phyloP scores from a whole-genome alignment of 2,888 invertebrate species.

The Tetanocera ferruginea region DNA sequence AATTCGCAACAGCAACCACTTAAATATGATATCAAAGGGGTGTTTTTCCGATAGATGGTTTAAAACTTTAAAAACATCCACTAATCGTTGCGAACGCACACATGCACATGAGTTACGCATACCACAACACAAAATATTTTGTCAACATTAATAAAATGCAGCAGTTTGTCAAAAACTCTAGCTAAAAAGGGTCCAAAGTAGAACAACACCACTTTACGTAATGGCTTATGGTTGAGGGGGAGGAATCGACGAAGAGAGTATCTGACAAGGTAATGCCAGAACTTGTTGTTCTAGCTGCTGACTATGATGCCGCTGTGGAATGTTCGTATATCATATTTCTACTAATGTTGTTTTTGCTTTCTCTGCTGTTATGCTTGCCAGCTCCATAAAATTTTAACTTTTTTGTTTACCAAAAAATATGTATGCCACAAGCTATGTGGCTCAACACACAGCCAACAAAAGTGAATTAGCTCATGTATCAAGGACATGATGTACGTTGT shows the following conservation, averaged over 20 bases:
- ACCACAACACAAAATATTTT: not conserved
- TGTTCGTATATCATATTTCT: not conserved
- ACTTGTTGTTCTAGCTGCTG: slow-evolving; percentile 6
- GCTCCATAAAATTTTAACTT: not conserved
- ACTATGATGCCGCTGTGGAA: not conserved
- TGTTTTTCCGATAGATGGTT: too few species aligned
- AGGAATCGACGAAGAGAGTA: too few species aligned
- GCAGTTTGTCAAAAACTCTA: not conserved
- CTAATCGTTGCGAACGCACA: not conserved
- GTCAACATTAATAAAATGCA: slow-evolving; percentile 10
- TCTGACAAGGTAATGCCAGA: too few species aligned
- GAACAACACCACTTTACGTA: too few species aligned
- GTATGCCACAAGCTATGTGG: slow-evolving; percentile 18
- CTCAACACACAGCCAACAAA: not conserved
- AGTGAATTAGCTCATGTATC: not conserved
- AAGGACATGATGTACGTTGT: not conserved
- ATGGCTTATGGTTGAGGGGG: too few species aligned
- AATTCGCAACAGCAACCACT: too few species aligned
- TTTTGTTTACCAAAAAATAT: slow-evolving; percentile 10
- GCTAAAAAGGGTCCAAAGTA: too few species aligned
- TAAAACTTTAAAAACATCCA: too few species aligned
- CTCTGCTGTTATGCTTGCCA: slow-evolving; percentile 11
- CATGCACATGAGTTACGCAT: not conserved
- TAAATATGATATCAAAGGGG: too few species aligned
- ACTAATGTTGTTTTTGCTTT: not conserved